These are phyloP conservation scores for Anarrhichthys ocellatus DNA, from an alignment of 2,113 vertebrate species.

Conservation along the genomic window DNA sequence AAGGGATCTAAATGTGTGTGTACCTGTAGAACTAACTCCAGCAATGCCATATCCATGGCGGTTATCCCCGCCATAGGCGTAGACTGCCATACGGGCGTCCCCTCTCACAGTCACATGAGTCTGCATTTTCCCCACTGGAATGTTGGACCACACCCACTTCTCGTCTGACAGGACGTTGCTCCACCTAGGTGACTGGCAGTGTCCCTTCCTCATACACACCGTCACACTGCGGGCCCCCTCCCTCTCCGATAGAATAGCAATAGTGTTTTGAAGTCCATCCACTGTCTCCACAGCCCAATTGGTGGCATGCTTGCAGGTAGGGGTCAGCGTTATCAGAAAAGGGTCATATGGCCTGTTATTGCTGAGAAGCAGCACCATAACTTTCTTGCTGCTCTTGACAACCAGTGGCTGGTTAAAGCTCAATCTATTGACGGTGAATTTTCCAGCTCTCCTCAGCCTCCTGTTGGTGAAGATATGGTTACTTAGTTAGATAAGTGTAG, in stretches of 20 bases:
- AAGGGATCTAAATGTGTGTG: background rate
- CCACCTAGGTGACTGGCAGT: background rate
- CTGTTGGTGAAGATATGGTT: constrained; percentile 1
- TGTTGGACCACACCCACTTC: constrained; percentile 29
- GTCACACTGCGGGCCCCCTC: constrained; percentile 33
- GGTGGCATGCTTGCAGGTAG: constrained; percentile 4
- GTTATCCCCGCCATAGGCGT: background rate
- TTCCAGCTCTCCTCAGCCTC: background rate
- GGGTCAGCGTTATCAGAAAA: constrained; percentile 16
- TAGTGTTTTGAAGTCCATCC: background rate
- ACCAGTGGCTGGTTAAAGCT: background rate
- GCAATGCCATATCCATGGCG: constrained; percentile 14
- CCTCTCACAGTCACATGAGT: constrained; percentile 41
- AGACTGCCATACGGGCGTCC: constrained; percentile 36
- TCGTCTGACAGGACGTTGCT: fast-evolving
- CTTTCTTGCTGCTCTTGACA: constrained; percentile 38
- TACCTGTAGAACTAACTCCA: constrained; percentile 47
- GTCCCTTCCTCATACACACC: background rate
- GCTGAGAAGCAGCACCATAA: constrained; percentile 46
- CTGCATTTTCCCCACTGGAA: fast-evolving
- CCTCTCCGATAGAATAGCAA: constrained; percentile 30
- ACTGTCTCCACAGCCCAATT: constrained; percentile 23
- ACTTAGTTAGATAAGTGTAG: background rate
- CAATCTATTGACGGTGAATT: fast-evolving
- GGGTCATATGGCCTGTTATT: constrained; percentile 6